Evolutionary conservation across 2,888 invertebrate species (phyloP), one percentile per base, ranked within the genome.

Genomic region (Sericinus montela): DNA sequence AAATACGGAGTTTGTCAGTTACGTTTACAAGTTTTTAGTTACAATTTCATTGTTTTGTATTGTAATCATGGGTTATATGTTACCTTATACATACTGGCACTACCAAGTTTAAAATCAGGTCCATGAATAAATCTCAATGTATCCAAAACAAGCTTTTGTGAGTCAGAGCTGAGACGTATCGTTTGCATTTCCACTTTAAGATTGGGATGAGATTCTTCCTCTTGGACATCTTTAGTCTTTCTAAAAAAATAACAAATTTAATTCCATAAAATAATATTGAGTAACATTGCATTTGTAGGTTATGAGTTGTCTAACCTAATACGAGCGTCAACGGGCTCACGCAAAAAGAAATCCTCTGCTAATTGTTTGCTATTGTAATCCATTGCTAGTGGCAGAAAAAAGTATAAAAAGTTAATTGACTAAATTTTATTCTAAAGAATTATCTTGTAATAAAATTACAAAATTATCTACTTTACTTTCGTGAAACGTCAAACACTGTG

Each of bases 171-270:
- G 15, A 95, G 77, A 5, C 92, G 90, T 38, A 95, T 77, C 5
- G 93, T 93, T 65, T 95, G 94, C 80, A 95, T 84, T 80, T 95
- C 94, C 53, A 94, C 93, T 74, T 93, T 94, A 1, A 93, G 89
- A 5, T 86, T 75, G 25, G 87, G 88, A 54, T 86, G 83, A 29
- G 75, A 84, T 4, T 91, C 84, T 54, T 88, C 82, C 45, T 86
- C 76, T 0, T 83, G 80, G 35, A 83, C 85, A 46, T 83, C 75
- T 62, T 85, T 88, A 42, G 66, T 68, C 63, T 84, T 86, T 54
- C 86, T 88, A 54, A 7, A 56, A 28, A 32, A 41, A 35, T 50
- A 30, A 42, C 9, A 48, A 50, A 3, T n/a, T 47, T 52, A 25
- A 45, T 23, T 25, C 25, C 3, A 25, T 38, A 8, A 30, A 28